phyloP scores from a whole-genome alignment of 2,113 vertebrate species.

The Forbesichthys agassizii region DNA sequence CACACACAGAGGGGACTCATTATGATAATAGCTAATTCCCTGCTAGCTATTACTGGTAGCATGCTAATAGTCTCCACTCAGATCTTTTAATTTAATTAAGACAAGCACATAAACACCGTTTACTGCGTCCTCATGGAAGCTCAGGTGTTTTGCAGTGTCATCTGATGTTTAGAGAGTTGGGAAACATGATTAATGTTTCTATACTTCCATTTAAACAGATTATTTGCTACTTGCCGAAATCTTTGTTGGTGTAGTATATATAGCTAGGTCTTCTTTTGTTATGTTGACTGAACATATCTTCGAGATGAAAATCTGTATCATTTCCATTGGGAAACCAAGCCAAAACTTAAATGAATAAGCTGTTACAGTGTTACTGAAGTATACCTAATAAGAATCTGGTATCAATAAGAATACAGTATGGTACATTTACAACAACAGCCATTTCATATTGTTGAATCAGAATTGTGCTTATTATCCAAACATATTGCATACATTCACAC shows the following conservation, averaged over 20 bases:
- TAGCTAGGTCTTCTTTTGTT: conserved; percentile 1
- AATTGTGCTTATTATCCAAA: too few relatives aligned
- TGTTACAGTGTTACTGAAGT: conserved; percentile 59
- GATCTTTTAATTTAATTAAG: conserved; percentile 66
- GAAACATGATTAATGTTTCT: conserved; percentile 18
- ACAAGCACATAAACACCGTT: conserved; percentile 57
- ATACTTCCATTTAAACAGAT: too few relatives aligned
- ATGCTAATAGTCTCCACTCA: conserved; percentile 63
- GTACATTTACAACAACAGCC: too few relatives aligned
- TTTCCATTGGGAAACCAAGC: conserved; percentile 17
- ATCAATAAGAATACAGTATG: conserved; percentile 21
- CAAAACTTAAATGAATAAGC: conserved; percentile 26
- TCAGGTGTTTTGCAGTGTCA: conserved; percentile 22
- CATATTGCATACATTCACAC: not conserved
- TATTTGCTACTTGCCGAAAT: conserved; percentile 1
- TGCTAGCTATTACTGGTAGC: conserved; percentile 64
- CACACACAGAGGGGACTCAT: conserved; percentile 55
- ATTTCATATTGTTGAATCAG: too few relatives aligned
- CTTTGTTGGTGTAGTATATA: not conserved
- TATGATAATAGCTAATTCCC: conserved; percentile 65
- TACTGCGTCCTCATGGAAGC: conserved; percentile 24
- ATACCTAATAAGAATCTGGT: conserved; percentile 59
- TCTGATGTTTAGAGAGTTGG: conserved; percentile 15
- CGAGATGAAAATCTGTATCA: conserved; percentile 15
- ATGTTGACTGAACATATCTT: conserved; percentile 15